A percentile compares a stretch with the other conserved stretches of the same genome.
Conservation (phyloP, 1,140 invertebrate species). For the Aphidius ervi region DNA sequence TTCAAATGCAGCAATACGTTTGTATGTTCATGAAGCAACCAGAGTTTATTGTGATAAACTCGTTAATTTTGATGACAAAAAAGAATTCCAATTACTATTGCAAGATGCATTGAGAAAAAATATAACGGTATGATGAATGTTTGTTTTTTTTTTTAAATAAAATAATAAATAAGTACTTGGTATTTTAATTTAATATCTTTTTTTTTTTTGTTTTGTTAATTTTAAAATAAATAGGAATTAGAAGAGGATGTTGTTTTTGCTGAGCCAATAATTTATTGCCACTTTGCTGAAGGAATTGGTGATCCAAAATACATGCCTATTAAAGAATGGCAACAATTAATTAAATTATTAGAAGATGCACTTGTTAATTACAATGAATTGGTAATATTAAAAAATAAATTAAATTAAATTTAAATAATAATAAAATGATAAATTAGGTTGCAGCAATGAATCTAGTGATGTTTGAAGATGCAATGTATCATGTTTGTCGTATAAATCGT, state of each 20-base stretch:
- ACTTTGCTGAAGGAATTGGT: slow-evolving; percentile 87
- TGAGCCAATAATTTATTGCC: slow-evolving; percentile 79
- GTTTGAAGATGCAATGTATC: slow-evolving; percentile 92
- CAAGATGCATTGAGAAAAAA: slow-evolving; percentile 78
- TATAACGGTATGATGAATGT: slow-evolving; percentile 62
- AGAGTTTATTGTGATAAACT: slow-evolving; percentile 90
- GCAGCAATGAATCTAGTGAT: slow-evolving; percentile 92
- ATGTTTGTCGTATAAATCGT: slow-evolving; percentile 88
- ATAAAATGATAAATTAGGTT: slow-evolving; percentile 54
- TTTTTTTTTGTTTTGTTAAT: background rate
- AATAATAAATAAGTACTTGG: background rate
- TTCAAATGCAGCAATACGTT: slow-evolving; percentile 66
- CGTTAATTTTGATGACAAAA: slow-evolving; percentile 65
- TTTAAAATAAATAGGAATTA: slow-evolving; percentile 53
- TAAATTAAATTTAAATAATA: background rate
- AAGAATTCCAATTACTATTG: slow-evolving; percentile 69
- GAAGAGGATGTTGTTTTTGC: slow-evolving; percentile 63
- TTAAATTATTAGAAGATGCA: slow-evolving; percentile 75
- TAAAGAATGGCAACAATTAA: slow-evolving; percentile 66
- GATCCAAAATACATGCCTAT: slow-evolving; percentile 89
- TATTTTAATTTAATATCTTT: background rate
- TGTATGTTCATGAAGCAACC: slow-evolving; percentile 87
- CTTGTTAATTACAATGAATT: slow-evolving; percentile 79
- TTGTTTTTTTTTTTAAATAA: background rate
- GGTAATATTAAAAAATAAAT: slow-evolving; percentile 30